Base-by-base conservation (phyloP, 2,113 vertebrate genomes). In the Poeciliopsis turrubarensis region DNA sequence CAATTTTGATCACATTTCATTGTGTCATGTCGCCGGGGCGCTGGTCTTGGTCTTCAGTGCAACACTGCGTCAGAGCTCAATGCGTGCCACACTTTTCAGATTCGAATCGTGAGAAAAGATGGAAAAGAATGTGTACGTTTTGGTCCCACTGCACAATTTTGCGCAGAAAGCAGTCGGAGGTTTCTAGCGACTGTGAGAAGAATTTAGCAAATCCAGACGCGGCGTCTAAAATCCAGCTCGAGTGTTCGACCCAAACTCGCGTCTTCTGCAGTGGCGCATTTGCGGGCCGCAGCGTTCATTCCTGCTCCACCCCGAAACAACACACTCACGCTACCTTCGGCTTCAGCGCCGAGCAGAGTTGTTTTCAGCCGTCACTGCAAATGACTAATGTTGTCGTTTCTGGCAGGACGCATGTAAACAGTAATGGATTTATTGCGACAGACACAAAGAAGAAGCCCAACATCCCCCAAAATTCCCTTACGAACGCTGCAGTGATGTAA, bases 301-400 rank as follows among this genome's bases (percentile, higher is more conserved):
- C 27, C 22, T 32, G 34, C 64, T 26, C n/a, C 68, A 47, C 78
- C 39, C 68, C 62, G 2, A 37, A 22, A 84, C 37, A n/a, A 10
- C 32, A 32, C 22, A 71, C 68, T 74, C 76, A 77, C 10, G 47
- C 79, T 69, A 75, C 65, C 65, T 62, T 73, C 62, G 51, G 78
- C 70, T 61, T 66, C 57, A 27, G 66, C 22, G n/a, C 62, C 17
- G 66, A 65, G 67, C 67, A 47, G 17, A 68, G 67, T 82, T 74
- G 79, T 73, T 85, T 85, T 79, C 82, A 85, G 65, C 64, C 75
- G 80, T 75, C 65, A 54, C 31, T 71, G 68, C 25, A 60, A 12
- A 63, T 86, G 66, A 82, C 30, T 82, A 70, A 83, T 62, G 47
- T 62, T 1, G 0, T 11, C 13, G 14, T 27, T 15, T 66, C 63